A percentile compares a stretch with the other conserved stretches of the same genome.
Evolutionary conservation across 2,113 vertebrate species (phyloP).

Genomic region (Stomatorhinus ivindoensis): DNA sequence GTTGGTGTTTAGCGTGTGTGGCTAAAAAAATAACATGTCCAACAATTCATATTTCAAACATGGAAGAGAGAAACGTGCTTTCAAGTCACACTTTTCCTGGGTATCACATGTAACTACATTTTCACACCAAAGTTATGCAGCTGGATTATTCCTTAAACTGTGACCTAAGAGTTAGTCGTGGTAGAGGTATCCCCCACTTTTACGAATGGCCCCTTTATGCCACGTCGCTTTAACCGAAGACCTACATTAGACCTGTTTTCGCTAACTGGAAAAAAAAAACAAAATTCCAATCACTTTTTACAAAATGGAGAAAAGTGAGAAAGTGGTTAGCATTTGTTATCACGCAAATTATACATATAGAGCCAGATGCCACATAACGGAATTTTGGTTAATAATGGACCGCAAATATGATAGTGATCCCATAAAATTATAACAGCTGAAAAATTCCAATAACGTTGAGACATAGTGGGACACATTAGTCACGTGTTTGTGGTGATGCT

Average conservation of each 20-base stretch:
- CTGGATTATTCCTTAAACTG: background rate
- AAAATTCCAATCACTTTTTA: background rate
- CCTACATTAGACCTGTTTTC: background rate
- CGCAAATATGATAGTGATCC: too few relatives aligned
- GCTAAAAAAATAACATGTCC: background rate
- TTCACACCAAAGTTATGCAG: background rate
- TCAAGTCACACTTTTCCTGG: background rate
- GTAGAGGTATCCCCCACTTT: background rate
- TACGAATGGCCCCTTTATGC: background rate
- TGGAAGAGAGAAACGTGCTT: background rate
- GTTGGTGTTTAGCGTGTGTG: constrained; percentile 50
- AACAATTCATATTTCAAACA: background rate
- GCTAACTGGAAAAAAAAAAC: background rate
- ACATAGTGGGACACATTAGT: too few relatives aligned
- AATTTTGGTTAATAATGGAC: background rate
- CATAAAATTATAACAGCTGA: background rate
- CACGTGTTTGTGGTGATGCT: too few relatives aligned
- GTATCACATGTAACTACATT: background rate
- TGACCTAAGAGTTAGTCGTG: background rate
- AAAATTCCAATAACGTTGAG: too few relatives aligned
- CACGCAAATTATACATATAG: background rate
- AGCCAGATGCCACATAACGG: background rate
- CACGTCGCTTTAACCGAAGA: background rate
- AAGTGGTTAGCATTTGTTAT: background rate
- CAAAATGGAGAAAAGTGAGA: background rate